Percentiles rank a stretch among this genome's conserved stretches.
Conservation (phyloP, 2,113 vertebrate species). For the Aleadryas rufinucha region DNA sequence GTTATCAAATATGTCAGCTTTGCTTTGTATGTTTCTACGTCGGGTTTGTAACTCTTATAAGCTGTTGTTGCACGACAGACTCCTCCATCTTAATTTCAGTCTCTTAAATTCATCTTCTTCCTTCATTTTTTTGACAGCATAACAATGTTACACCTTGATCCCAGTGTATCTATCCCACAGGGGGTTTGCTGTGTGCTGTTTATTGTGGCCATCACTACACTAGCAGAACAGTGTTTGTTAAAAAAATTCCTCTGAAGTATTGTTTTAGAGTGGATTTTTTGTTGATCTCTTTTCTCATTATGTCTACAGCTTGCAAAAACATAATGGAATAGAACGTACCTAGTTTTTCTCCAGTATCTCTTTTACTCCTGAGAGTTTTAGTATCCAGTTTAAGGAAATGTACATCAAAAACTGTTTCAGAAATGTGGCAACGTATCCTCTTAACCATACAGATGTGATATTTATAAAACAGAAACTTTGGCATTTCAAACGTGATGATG, state of each 20-base stretch:
- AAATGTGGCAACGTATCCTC: background rate
- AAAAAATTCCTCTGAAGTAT: constrained; percentile 26
- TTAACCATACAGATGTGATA: background rate
- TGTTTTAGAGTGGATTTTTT: constrained; percentile 44
- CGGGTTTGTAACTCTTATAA: background rate
- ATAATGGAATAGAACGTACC: background rate
- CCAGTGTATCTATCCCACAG: background rate
- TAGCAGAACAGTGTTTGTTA: background rate
- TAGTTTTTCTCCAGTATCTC: background rate
- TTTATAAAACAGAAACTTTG: background rate
- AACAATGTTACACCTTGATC: background rate
- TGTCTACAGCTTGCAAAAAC: background rate
- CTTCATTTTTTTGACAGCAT: background rate
- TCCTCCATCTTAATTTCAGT: constrained; percentile 4
- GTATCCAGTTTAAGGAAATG: background rate
- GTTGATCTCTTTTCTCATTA: constrained; percentile 22
- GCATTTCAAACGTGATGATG: background rate
- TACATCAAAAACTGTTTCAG: background rate
- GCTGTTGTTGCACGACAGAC: background rate
- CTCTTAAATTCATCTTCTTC: background rate
- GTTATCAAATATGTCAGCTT: constrained; percentile 7
- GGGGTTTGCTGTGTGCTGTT: background rate
- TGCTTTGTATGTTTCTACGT: background rate
- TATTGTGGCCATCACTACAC: background rate
- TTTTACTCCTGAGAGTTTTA: background rate